These are phyloP conservation scores for Prenolepis imparis DNA, from an alignment of 2,888 invertebrate species.

Conservation along the genomic window DNA sequence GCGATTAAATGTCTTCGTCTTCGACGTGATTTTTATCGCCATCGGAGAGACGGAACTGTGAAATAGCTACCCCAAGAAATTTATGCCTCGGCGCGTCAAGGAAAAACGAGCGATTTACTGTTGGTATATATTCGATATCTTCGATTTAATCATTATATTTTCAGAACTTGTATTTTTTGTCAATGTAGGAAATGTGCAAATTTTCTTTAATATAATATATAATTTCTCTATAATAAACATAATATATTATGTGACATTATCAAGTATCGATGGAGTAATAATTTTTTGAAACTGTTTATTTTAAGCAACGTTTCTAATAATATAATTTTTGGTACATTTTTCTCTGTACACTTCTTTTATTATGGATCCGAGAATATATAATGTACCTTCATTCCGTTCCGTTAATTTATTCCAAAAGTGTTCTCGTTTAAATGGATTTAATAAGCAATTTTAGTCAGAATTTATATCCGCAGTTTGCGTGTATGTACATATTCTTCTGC, in stretches of 20 bases:
- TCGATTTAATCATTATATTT: constrained; percentile 64
- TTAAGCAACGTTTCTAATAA: neutral
- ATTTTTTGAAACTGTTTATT: too few relatives aligned
- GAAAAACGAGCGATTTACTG: constrained; percentile 65
- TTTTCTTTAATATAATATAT: too few relatives aligned
- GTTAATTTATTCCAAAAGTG: neutral
- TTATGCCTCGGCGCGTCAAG: constrained; percentile 27
- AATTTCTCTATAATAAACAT: neutral
- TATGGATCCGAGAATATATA: neutral
- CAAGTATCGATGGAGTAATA: too few relatives aligned
- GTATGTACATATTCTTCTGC: neutral
- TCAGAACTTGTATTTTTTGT: neutral
- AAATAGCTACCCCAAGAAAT: neutral
- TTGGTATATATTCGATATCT: constrained; percentile 62
- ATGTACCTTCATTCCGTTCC: neutral
- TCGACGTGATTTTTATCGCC: constrained; percentile 45
- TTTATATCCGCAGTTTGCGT: neutral
- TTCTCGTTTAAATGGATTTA: neutral
- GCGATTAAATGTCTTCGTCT: constrained; percentile 36
- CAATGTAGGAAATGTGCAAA: neutral
- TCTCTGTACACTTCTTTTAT: neutral
- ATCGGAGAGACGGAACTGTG: neutral
- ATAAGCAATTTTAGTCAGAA: neutral
- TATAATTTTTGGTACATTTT: neutral
- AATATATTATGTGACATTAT: too few relatives aligned